Evolutionary conservation across 2,797 vertebrate genomes (phyloP).

Genomic region (Schizopygopsis malacanthus): DNA sequence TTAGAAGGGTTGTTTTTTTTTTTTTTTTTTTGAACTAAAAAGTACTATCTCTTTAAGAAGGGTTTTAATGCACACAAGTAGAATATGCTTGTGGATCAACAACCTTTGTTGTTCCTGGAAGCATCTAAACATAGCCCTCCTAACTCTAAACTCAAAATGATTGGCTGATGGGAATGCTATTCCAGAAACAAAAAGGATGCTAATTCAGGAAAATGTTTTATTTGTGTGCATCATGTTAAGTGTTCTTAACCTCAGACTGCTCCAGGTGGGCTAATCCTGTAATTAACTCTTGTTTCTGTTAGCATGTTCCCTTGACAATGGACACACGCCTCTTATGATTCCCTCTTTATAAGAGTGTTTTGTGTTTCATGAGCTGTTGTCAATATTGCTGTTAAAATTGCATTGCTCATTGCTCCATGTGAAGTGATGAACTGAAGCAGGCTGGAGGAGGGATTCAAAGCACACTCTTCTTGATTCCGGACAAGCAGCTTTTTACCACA

Average conservation of each 20-base stretch:
- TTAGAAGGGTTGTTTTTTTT: no score
- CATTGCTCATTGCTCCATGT: constrained; percentile 1
- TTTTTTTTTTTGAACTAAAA: not conserved
- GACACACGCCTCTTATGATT: not conserved
- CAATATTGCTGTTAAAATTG: not conserved
- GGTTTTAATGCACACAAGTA: not conserved
- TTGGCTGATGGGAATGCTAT: constrained; percentile 1
- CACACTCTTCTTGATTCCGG: constrained; percentile 8
- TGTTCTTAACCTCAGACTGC: not conserved
- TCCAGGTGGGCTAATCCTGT: constrained; percentile 17
- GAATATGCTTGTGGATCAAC: constrained; percentile 11
- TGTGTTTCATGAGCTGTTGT: not conserved
- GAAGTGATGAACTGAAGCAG: not conserved
- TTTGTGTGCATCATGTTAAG: constrained; percentile 12
- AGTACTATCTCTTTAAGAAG: not conserved
- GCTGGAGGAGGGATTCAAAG: not conserved
- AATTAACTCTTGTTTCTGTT: constrained; percentile 16
- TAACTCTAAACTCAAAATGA: not conserved
- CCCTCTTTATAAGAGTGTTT: constrained; percentile 2
- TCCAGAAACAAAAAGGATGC: not conserved
- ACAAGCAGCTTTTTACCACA: constrained; percentile 29
- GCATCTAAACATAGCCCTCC: not conserved
- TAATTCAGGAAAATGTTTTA: constrained; percentile 7
- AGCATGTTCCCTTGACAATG: constrained; percentile 23
- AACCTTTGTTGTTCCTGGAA: not conserved